Conservation (phyloP, 2,888 invertebrate species). For the Pherbina coryleti region DNA sequence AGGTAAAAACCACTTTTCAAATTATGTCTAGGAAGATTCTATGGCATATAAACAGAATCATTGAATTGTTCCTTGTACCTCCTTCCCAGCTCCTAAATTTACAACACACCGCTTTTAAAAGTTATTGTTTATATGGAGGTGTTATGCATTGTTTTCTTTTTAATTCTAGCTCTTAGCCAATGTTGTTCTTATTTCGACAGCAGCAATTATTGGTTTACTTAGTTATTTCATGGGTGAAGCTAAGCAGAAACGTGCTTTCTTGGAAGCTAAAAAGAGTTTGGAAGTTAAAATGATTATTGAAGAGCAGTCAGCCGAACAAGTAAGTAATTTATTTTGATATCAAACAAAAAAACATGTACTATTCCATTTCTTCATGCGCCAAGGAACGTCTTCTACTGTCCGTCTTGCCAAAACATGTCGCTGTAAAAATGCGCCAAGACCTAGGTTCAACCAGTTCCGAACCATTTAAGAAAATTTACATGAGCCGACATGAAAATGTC, state of each 20-base stretch:
- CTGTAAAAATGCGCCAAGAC: conserved; percentile 96
- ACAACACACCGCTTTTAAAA: neutral
- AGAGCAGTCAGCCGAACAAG: conserved; percentile 94
- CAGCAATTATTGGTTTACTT: conserved; percentile 81
- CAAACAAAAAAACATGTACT: neutral
- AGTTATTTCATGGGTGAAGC: conserved; percentile 84
- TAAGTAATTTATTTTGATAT: conserved; percentile 60
- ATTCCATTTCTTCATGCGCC: neutral
- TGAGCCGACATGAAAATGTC: conserved; percentile 96
- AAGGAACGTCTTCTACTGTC: conserved; percentile 93
- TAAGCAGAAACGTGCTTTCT: conserved; percentile 88
- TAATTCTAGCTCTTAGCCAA: conserved; percentile 78
- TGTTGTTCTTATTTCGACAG: conserved; percentile 77
- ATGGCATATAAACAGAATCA: too few relatives aligned
- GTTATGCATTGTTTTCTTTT: neutral
- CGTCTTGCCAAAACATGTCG: conserved; percentile 95
- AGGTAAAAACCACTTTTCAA: conserved; percentile 63
- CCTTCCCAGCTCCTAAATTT: neutral
- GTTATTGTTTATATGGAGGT: neutral
- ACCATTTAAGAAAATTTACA: conserved; percentile 97
- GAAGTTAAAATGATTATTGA: conserved; percentile 93
- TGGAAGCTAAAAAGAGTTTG: conserved; percentile 90
- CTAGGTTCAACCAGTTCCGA: conserved; percentile 88
- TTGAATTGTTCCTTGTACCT: too few relatives aligned
- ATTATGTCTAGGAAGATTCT: neutral